phyloP scores from a whole-genome alignment of 2,113 vertebrate species.

The Heliornis fulica region DNA sequence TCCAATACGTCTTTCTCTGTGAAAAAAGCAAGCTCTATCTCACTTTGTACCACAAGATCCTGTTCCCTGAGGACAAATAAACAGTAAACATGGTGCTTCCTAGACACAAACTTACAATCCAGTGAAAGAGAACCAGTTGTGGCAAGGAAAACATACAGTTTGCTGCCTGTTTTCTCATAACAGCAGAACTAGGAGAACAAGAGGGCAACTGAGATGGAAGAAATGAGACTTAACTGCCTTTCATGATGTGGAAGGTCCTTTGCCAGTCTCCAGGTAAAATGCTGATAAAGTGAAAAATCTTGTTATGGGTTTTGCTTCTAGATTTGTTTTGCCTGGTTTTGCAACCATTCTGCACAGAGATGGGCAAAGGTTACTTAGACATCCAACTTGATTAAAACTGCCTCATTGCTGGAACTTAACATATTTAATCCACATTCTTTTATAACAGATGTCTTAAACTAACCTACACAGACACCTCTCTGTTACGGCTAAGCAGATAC shows the following conservation, averaged over 20 bases:
- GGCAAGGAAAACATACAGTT: background rate
- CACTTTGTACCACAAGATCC: background rate
- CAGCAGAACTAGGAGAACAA: background rate
- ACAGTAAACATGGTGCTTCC: background rate
- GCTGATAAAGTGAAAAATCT: background rate
- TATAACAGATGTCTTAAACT: background rate
- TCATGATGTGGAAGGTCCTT: background rate
- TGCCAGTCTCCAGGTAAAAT: background rate
- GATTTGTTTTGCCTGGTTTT: background rate
- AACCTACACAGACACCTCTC: accelerated
- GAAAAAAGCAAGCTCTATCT: background rate
- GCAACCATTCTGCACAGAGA: background rate
- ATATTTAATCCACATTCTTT: background rate
- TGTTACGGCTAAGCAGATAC: background rate
- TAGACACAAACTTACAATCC: background rate
- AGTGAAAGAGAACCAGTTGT: background rate
- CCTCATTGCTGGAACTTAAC: background rate
- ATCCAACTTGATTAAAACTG: background rate
- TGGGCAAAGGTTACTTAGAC: background rate
- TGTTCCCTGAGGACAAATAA: background rate
- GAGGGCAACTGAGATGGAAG: background rate
- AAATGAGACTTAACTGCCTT: background rate
- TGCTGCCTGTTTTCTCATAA: background rate
- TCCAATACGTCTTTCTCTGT: background rate
- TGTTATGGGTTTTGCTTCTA: background rate